A percentile compares a stretch with the other conserved stretches of the same genome.
These are phyloP conservation scores for Eupithecia exiguata DNA, from an alignment of 2,888 invertebrate species.

Conservation along the genomic window DNA sequence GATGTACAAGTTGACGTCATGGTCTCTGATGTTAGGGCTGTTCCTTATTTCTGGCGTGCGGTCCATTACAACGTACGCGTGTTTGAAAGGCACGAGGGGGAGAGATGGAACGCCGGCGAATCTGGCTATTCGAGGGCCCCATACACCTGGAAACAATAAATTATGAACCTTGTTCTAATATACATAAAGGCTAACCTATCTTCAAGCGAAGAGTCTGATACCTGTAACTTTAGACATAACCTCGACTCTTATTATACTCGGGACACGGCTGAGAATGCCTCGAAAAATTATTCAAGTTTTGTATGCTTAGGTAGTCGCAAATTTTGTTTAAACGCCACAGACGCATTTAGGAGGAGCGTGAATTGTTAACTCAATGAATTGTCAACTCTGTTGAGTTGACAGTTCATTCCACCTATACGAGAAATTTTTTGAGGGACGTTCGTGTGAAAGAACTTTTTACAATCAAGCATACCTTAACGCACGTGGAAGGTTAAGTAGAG, in stretches of 20 bases:
- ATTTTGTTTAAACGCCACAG: not conserved
- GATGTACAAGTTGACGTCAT: constrained; percentile 92
- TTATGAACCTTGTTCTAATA: not conserved
- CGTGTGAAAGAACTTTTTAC: no score
- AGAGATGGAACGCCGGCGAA: constrained; percentile 87
- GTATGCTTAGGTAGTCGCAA: not conserved
- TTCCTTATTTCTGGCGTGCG: constrained; percentile 89
- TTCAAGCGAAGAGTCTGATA: not conserved
- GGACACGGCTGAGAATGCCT: no score
- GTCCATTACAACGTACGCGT: constrained; percentile 94
- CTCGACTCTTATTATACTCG: not conserved
- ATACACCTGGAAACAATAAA: constrained; percentile 81
- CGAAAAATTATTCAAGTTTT: no score
- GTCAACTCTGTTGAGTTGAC: no score
- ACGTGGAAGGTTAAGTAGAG: not conserved
- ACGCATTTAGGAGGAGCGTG: no score
- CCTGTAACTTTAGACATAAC: no score
- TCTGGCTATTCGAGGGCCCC: constrained; percentile 90
- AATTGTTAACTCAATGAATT: no score
- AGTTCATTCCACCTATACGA: not conserved
- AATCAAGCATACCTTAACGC: not conserved
- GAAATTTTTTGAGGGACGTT: not conserved
- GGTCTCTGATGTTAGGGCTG: constrained; percentile 93
- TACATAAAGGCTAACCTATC: not conserved
- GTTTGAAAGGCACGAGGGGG: constrained; percentile 93